A percentile compares a stretch with the other conserved stretches of the same genome.
Conservation (phyloP, 2,797 vertebrate genomes). For the Pangasius sanitwongsei region DNA sequence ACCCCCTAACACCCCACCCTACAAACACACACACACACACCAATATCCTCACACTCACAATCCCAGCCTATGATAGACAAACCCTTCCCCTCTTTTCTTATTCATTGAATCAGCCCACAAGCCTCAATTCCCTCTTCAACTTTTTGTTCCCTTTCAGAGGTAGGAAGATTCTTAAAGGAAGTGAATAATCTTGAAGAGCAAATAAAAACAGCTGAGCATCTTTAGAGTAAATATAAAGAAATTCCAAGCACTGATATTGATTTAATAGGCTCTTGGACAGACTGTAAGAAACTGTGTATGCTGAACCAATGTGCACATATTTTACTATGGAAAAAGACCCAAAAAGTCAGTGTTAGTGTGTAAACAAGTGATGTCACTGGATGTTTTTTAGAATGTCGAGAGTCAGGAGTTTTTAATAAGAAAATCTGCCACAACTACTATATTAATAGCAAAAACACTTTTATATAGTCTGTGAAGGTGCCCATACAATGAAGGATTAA, state of each 20-base stretch:
- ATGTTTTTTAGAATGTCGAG: not conserved
- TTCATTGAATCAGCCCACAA: conserved; percentile 77
- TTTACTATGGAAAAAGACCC: not conserved
- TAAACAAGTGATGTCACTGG: too few relatives aligned
- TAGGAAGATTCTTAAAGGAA: conserved; percentile 25
- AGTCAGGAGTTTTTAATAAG: too few relatives aligned
- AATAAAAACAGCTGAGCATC: conserved; percentile 3
- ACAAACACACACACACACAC: not conserved
- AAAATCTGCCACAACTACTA: too few relatives aligned
- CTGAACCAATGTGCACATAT: not conserved
- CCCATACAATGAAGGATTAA: too few relatives aligned
- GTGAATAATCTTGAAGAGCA: conserved; percentile 27
- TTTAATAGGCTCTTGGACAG: not conserved
- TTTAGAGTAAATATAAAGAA: not conserved
- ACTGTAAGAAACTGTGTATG: not conserved
- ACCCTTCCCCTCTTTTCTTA: conserved; percentile 80
- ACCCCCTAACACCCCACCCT: not conserved
- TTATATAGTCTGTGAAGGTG: too few relatives aligned
- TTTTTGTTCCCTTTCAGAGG: conserved; percentile 45
- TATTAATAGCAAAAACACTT: too few relatives aligned
- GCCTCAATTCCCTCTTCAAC: conserved; percentile 69
- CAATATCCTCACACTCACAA: not conserved
- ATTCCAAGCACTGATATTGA: not conserved
- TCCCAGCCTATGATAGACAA: conserved; percentile 65
- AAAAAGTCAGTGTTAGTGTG: too few relatives aligned